These are phyloP conservation scores for Zhuqinia jingwanae DNA, from an alignment of 2,888 invertebrate species.

Conservation along the genomic window DNA sequence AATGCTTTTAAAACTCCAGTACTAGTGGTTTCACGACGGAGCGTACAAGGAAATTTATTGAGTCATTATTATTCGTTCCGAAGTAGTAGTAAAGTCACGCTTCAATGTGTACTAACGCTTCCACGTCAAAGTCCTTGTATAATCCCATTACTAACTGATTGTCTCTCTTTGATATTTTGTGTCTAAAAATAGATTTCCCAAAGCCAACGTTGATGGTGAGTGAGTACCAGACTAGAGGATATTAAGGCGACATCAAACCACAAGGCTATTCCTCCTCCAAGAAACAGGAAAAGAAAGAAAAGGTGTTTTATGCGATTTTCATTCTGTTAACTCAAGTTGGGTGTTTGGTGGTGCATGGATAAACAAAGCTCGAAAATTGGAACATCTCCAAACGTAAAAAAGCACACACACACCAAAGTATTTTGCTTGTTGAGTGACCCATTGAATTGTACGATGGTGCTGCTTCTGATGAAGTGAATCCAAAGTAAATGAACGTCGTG, in stretches of 20 bases:
- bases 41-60: no score
- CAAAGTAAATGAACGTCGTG: slow-evolving; percentile 61
- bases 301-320: neutral
- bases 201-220: slow-evolving; percentile 7
- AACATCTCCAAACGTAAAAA: neutral
- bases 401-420: neutral
- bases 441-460: neutral
- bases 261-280: slow-evolving; percentile 16
- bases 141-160: slow-evolving; percentile 48
- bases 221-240: neutral
- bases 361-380: slow-evolving; percentile 25
- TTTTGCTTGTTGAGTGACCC: neutral
- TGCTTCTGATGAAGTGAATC: neutral
- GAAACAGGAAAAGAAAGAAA: neutral
- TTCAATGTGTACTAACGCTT: neutral
- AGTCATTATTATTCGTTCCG: no score
- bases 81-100: neutral
- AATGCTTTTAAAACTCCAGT: no score
- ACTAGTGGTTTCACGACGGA: no score
- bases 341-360: slow-evolving; percentile 11
- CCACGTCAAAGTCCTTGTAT: neutral
- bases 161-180: slow-evolving; percentile 30
- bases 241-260: neutral
- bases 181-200: slow-evolving; percentile 54
- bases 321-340: neutral